phyloP scores from a whole-genome alignment of 1,140 invertebrate species.

The Papilio polyxenes region DNA sequence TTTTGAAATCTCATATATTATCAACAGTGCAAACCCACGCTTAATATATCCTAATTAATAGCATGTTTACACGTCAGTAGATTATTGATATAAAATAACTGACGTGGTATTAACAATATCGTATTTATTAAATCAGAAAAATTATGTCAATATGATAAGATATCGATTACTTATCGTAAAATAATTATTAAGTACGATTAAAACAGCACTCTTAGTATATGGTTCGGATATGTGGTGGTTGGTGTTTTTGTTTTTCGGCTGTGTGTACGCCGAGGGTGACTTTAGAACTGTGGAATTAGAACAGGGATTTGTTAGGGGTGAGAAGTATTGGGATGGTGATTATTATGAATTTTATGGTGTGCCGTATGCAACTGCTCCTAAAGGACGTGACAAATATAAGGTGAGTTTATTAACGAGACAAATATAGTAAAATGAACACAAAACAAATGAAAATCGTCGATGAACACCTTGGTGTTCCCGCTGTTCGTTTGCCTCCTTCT shows the following conservation, averaged over 20 bases:
- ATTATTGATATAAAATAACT: neutral
- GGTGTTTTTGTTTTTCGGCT: conserved; percentile 49
- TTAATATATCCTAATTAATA: neutral
- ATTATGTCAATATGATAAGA: conserved; percentile 11
- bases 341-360: conserved; percentile 71
- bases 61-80: neutral
- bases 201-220: neutral
- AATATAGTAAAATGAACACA: no score
- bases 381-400: conserved; percentile 65
- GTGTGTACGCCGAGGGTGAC: conserved; percentile 48
- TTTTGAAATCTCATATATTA: no score
- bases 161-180: neutral
- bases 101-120: conserved; percentile 5
- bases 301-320: conserved; percentile 57
- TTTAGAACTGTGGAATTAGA: conserved; percentile 54
- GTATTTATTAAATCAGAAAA: neutral
- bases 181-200: neutral
- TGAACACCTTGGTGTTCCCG: no score
- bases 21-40: no score
- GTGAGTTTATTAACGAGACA: conserved; percentile 48
- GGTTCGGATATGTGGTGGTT: conserved; percentile 29
- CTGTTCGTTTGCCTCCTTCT: no score
- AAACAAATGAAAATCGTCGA: no score
- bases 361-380: conserved; percentile 66
- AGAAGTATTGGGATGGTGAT: conserved; percentile 72